Evolutionary conservation across 2,888 invertebrate genomes (phyloP), one percentile per base, ranked within the genome.

Genomic region (Rhingia rostrata): DNA sequence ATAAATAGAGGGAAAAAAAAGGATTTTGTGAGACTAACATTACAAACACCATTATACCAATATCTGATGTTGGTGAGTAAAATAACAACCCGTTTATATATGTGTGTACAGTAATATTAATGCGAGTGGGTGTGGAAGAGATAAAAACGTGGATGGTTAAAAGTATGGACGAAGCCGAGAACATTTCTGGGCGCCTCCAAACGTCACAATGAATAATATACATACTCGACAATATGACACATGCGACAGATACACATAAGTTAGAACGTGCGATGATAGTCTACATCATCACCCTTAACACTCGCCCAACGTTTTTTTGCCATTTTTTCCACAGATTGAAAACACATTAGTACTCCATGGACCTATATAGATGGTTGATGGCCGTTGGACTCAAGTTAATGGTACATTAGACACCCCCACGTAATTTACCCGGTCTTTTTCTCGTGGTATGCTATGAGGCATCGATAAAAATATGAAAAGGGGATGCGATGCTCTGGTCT

Each of bases 321-420:
- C 12, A 58, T 60, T 66, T 74, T 83, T 78, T 63, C 37, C 58
- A 73, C 56, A 83, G 78, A 79, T 83, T 79, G 83, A 79, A 83
- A 83, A 83, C 83, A 79, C 83, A 83, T 83, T 83, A 83, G 83
- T 83, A 79, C 78, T 83, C 51, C 60, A 83, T 82, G 60, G 72
- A 77, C 72, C 67, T 61, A 63, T 22, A 22, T 67, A 41, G 73
- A 78, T 79, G 63, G 67, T 61, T 83, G 83, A 79, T 73, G 79
- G 79, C 73, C 79, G 83, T 64, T 79, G 83, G 78, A 73, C 79
- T 72, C 45, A 78, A 77, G 79, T 79, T 83, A 83, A 83, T 83
- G 83, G 83, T 83, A 79, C 83, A 83, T 83, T 83, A 83, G 83
- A 83, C 83, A 83, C 78, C 83, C 79, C 83, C 83, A 78, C 73